Base-by-base conservation (phyloP, 2,888 invertebrate species). In the Cataglyphis rosenhaueri region DNA sequence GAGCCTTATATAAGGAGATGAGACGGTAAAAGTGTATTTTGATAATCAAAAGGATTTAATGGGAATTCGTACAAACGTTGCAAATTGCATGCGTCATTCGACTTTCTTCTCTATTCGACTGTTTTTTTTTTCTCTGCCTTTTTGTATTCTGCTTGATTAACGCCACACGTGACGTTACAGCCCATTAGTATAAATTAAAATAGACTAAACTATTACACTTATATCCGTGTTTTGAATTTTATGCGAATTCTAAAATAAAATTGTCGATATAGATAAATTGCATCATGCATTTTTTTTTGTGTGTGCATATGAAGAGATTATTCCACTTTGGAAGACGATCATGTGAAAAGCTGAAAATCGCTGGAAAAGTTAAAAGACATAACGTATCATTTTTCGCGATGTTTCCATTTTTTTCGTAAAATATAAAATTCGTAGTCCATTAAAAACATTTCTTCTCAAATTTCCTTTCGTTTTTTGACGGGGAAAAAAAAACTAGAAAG, bases 351-450 rank as follows among this genome's bases (percentile, higher is more conserved):
- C 35, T 48, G 29, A 59, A 59, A 57, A 71, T 61, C 52, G 25
- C 25, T n/a, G 62, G 18, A 3, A 41, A 57, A 35, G 32, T 32
- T 70, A 35, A 44, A 78, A 61, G 61, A 32, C 44, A 1, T 35
- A 12, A 2, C 10, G 21, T 66, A 41, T 76, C 21, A 29, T 12
- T 68, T 76, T 61, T 61, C 25, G 35, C 18, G 32, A 68, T 68
- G 6, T 61, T 61, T 70, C 18, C 9, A 32, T 32, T 70, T 70
- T 70, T 65, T 59, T 35, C 2, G 59, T 25, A 18, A 48, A 35
- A 71, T 61, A 48, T 48, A 79, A 38, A 61, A 79, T 71, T 71
- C 25, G 9, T 18, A n/a, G 35, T 61, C n/a, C n/a, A 48, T 79
- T 70, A 61, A 71, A 79, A 79, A 12, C 5, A n/a, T 38, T 29